Conservation (phyloP, 2,888 invertebrate genomes). For the Baronia brevicornis region DNA sequence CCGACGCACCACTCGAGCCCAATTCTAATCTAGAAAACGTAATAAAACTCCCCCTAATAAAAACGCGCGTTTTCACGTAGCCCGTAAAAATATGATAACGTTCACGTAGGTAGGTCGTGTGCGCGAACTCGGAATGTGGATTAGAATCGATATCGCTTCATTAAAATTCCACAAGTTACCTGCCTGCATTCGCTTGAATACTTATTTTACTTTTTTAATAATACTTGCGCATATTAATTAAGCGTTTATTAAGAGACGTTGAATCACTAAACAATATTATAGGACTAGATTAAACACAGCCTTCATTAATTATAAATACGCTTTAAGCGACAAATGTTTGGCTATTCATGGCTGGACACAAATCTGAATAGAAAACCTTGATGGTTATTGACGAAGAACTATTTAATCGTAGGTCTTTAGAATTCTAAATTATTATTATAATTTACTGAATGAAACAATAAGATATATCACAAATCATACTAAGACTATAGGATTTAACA, state of each 20-base stretch:
- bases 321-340: too few species aligned
- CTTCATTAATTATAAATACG: too few species aligned
- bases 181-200: slow-evolving; percentile 13
- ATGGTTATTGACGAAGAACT: too few species aligned
- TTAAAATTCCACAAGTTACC: slow-evolving; percentile 13
- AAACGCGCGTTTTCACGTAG: slow-evolving; percentile 67
- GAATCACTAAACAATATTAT: too few species aligned
- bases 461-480: too few species aligned
- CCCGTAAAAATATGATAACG: slow-evolving; percentile 73
- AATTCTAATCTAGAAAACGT: slow-evolving; percentile 64
- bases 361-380: too few species aligned
- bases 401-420: too few species aligned
- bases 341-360: too few species aligned
- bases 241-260: slow-evolving; percentile 12
- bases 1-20: slow-evolving; percentile 19
- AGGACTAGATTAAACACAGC: too few species aligned
- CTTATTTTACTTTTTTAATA: slow-evolving; percentile 12
- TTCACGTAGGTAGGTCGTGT: slow-evolving; percentile 47
- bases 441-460: too few species aligned
- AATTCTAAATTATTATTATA: too few species aligned
- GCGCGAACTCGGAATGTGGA: slow-evolving; percentile 19
- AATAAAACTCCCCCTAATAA: slow-evolving; percentile 68
- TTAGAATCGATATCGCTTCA: slow-evolving; percentile 10
- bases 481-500: too few species aligned
- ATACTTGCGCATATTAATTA: slow-evolving; percentile 12